Conservation (phyloP, 2,797 vertebrate species). For the Arnoldichthys spilopterus region DNA sequence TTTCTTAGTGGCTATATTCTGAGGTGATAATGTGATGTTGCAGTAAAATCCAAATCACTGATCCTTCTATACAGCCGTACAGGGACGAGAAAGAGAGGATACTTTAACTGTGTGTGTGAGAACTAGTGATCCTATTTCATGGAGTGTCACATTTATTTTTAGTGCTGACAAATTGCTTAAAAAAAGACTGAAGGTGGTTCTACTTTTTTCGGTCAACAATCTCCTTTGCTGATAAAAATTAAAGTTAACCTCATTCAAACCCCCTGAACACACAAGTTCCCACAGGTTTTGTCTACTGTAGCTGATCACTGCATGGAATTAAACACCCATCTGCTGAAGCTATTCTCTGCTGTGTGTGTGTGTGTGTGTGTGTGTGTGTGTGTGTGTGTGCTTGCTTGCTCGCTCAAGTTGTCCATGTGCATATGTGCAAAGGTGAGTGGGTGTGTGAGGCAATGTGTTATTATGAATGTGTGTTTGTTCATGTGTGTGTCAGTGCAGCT, state of each 20-base stretch:
- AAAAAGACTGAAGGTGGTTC: neutral
- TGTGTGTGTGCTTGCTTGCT: neutral
- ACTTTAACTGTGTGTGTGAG: neutral
- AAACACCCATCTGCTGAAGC: constrained; percentile 28
- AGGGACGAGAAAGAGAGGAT: neutral
- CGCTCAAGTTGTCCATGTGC: neutral
- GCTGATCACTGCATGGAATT: constrained; percentile 9
- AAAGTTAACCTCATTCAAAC: constrained; percentile 24
- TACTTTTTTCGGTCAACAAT: constrained; percentile 9
- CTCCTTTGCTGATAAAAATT: constrained; percentile 22
- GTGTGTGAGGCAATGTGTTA: constrained; percentile 37
- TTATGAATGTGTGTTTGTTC: constrained; percentile 10
- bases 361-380: constrained; percentile 3
- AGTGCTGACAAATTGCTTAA: constrained; percentile 36
- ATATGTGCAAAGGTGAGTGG: constrained; percentile 2
- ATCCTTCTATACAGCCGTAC: neutral
- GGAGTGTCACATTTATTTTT: constrained; percentile 10
- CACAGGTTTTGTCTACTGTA: neutral
- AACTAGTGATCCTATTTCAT: constrained; percentile 22
- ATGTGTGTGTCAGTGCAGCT: constrained; percentile 40
- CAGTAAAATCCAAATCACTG: neutral
- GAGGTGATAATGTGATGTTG: neutral
- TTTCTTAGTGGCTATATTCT: neutral
- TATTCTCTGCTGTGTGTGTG: constrained; percentile 21
- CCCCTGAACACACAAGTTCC: constrained; percentile 15